A percentile compares a stretch with the other conserved stretches of the same genome.
phyloP scores from a whole-genome alignment of 2,888 invertebrate genomes.

The Bellardia pandia region DNA sequence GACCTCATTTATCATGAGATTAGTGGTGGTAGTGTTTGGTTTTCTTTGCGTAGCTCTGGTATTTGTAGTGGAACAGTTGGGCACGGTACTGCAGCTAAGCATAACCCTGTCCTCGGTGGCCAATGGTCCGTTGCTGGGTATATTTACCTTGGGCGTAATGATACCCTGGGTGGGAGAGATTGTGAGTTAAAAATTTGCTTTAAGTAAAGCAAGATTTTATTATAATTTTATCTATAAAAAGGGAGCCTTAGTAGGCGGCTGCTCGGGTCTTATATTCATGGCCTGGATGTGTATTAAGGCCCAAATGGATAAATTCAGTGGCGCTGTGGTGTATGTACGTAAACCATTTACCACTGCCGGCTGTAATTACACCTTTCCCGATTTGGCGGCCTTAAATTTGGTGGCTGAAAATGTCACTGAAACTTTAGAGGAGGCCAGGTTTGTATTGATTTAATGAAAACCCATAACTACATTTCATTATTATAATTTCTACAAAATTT shows the following conservation, averaged over 20 bases:
- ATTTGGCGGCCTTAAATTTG: slow-evolving; percentile 80
- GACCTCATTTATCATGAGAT: slow-evolving; percentile 87
- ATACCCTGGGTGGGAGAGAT: slow-evolving; percentile 88
- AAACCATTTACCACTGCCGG: slow-evolving; percentile 85
- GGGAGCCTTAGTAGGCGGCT: slow-evolving; percentile 86
- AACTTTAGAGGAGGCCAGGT: slow-evolving; percentile 73
- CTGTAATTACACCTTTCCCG: slow-evolving; percentile 85
- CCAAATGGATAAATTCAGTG: slow-evolving; percentile 85
- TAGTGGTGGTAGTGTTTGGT: slow-evolving; percentile 88
- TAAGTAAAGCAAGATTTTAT: not conserved
- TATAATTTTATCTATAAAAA: slow-evolving; percentile 72
- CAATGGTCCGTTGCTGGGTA: slow-evolving; percentile 88
- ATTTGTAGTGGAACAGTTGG: slow-evolving; percentile 88
- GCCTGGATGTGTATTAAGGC: slow-evolving; percentile 86
- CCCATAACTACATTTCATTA: not conserved
- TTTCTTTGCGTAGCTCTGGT: slow-evolving; percentile 87
- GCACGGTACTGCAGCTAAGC: slow-evolving; percentile 89
- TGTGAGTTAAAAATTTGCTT: slow-evolving; percentile 80
- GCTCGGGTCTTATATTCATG: slow-evolving; percentile 85
- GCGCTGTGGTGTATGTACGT: slow-evolving; percentile 84
- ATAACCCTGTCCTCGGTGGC: slow-evolving; percentile 88
- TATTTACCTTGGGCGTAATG: slow-evolving; percentile 88
- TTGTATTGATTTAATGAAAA: not conserved
- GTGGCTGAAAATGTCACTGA: slow-evolving; percentile 78
- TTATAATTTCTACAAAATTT: not conserved